Percentiles rank a stretch among this genome's conserved stretches.
Evolutionary conservation across 2,888 invertebrate species (phyloP).

Genomic region (Pachymerium ferrugineum): DNA sequence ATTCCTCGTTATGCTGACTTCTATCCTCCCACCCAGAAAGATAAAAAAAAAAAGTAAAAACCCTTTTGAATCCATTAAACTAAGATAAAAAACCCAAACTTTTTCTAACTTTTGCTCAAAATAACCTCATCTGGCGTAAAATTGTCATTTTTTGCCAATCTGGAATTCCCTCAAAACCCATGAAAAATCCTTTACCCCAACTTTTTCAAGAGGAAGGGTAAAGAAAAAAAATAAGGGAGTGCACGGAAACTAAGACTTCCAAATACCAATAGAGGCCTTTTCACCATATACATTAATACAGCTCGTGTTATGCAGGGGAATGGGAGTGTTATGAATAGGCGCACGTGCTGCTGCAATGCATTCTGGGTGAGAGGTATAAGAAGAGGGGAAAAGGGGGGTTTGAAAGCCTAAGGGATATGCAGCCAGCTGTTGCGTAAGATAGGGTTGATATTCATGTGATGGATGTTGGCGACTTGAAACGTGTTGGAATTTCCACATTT

Average conservation of each 20-base stretch:
- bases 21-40: no score
- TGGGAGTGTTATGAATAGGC: constrained; percentile 13
- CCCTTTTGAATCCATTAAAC: no score
- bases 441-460: not conserved
- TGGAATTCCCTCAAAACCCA: not conserved
- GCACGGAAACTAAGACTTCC: no score
- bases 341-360: not conserved
- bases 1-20: no score
- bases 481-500: not conserved
- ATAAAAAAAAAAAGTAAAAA: no score
- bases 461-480: not conserved
- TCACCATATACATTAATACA: not conserved
- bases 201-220: no score
- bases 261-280: no score
- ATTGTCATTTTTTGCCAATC: not conserved
- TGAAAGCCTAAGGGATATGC: not conserved
- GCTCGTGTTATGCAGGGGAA: not conserved
- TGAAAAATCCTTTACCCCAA: no score
- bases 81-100: no score
- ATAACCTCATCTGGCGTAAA: not conserved
- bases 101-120: no score
- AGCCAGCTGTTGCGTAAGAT: not conserved
- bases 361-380: not conserved
- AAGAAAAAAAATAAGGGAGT: no score
- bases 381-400: not conserved